A percentile compares a stretch with the other conserved stretches of the same genome.
Conservation (phyloP, 2,888 invertebrate genomes). For the Xestia xanthographa region DNA sequence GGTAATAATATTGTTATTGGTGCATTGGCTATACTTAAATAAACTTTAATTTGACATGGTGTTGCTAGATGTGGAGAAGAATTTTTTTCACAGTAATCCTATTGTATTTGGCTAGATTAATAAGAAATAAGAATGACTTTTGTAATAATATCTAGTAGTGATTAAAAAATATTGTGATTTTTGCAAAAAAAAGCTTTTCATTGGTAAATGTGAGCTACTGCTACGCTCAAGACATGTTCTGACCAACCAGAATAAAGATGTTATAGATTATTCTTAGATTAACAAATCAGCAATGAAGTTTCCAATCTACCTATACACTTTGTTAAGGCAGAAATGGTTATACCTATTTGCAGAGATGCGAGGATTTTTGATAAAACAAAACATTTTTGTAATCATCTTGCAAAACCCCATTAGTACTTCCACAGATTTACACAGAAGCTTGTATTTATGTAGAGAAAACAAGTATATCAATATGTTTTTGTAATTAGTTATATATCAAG, state of each 20-base stretch:
- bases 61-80: neutral
- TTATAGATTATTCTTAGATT: neutral
- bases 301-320: neutral
- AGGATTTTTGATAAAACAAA: neutral
- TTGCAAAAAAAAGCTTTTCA: neutral
- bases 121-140: neutral
- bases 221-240: neutral
- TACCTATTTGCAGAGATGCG: neutral
- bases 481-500: conserved; percentile 28
- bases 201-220: neutral
- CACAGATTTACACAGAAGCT: conserved; percentile 16
- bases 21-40: neutral
- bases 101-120: neutral
- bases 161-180: neutral
- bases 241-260: neutral
- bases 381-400: neutral
- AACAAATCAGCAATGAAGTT: neutral
- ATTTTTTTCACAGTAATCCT: no score
- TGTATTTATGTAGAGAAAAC: conserved; percentile 18
- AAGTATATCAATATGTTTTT: conserved; percentile 37
- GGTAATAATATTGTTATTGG: conserved; percentile 10
- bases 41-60: conserved; percentile 6
- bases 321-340: neutral
- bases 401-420: neutral
- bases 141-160: neutral